Evolutionary conservation across 92 coral and sea anemone species (phyloP).

Genomic region (Actinostola sp.): DNA sequence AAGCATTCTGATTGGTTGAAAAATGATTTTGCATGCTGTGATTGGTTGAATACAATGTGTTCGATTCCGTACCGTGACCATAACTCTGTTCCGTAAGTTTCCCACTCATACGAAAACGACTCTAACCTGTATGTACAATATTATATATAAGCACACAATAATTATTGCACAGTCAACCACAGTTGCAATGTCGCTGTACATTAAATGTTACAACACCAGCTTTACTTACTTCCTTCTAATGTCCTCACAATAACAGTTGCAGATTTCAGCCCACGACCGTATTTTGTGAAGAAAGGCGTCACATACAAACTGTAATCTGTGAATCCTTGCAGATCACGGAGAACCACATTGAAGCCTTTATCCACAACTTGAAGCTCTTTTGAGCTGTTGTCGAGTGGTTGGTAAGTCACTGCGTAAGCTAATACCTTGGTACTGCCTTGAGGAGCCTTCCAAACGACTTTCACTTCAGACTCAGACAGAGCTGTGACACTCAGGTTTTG

Average conservation of each 20-base stretch:
- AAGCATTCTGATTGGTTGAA: too few species aligned
- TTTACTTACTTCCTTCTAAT: conserved; percentile 56
- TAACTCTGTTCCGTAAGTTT: too few species aligned
- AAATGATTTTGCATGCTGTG: too few species aligned
- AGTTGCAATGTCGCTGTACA: too few species aligned
- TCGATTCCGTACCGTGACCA: too few species aligned
- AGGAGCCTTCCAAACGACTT: conserved; percentile 69
- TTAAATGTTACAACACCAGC: not conserved
- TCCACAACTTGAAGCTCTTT: too few species aligned
- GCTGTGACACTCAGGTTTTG: conserved; percentile 49
- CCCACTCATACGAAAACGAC: too few species aligned
- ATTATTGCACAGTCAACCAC: too few species aligned
- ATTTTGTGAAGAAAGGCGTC: conserved; percentile 15
- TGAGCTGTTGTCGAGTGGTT: conserved; percentile 1
- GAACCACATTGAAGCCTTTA: too few species aligned
- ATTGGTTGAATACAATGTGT: too few species aligned
- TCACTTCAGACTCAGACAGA: conserved; percentile 49
- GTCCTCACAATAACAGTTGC: conserved; percentile 49
- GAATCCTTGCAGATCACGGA: conserved; percentile 51
- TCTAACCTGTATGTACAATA: too few species aligned
- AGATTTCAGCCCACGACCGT: conserved; percentile 32
- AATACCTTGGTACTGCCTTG: conserved; percentile 15
- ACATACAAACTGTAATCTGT: conserved; percentile 69
- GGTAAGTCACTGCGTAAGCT: conserved; percentile 51
- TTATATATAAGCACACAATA: too few species aligned